A percentile compares a stretch with the other conserved stretches of the same genome.
phyloP scores from a whole-genome alignment of 2,113 vertebrate species.

The Meleagris gallopavo region DNA sequence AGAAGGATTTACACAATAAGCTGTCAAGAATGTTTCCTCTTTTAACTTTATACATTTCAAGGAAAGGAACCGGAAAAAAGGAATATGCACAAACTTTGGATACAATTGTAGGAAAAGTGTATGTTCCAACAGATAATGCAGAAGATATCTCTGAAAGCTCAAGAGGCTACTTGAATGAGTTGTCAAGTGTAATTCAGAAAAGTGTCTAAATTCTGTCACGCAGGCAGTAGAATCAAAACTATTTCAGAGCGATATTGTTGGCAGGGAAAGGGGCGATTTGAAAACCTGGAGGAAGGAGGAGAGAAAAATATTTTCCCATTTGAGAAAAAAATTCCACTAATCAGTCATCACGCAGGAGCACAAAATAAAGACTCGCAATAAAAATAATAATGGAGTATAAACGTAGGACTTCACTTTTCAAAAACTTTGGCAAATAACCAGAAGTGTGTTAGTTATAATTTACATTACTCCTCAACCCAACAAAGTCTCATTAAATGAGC shows the following conservation, averaged over 20 bases:
- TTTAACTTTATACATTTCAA: slow-evolving; percentile 57
- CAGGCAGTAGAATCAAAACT: slow-evolving; percentile 10
- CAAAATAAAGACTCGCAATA: background rate
- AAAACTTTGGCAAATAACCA: background rate
- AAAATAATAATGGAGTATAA: background rate
- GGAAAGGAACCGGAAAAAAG: background rate
- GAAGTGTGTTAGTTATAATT: background rate
- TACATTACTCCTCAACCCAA: background rate
- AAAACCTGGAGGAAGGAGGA: background rate
- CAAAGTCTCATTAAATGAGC: background rate
- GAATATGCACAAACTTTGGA: slow-evolving; percentile 22
- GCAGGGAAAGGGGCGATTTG: background rate
- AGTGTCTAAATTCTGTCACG: slow-evolving; percentile 12
- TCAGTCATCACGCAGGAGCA: background rate
- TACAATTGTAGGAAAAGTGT: slow-evolving; percentile 10
- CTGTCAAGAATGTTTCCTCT: slow-evolving; percentile 48
- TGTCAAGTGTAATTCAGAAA: slow-evolving; percentile 12
- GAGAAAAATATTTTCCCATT: background rate
- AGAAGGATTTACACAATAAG: slow-evolving; percentile 57
- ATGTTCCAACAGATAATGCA: slow-evolving; percentile 6
- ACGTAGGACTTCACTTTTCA: background rate
- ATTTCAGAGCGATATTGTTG: background rate
- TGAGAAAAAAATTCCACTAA: background rate
- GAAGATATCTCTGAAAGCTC: background rate
- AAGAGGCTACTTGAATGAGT: slow-evolving; percentile 12